Base-by-base conservation (phyloP, 2,797 vertebrate genomes). In the Phaenicophaeus curvirostris region DNA sequence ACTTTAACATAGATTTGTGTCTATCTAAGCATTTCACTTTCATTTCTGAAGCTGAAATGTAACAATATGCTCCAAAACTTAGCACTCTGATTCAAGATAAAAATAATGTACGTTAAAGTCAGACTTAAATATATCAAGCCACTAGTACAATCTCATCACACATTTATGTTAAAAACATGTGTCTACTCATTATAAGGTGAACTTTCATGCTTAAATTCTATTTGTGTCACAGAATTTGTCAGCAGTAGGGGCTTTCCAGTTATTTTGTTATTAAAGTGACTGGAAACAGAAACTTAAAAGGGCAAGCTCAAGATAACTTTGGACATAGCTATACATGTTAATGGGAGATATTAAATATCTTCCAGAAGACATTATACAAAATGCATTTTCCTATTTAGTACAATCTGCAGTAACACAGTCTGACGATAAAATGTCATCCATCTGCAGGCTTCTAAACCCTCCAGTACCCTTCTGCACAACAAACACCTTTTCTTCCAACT, bases 221-320 rank as follows among this genome's bases (percentile, higher is more conserved):
- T n/a, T n/a, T 48, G 68, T 93, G 90, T 94, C 88, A 89, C 11
- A 83, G 61, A 76, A 89, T 90, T 87, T 90, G 63, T 90, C 88
- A 94, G 81, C 86, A 87, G 41, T 76, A 53, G 88, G 93, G 90
- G 69, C 58, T 96, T 96, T 95, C 92, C 94, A 95, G 68, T 28
- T 92, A 84, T 84, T 93, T 94, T 90, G 72, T 82, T 95, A 89
- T 67, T 90, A 61, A 93, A 85, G 39, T 6, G 6, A 95, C 83
- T 61, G 68, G 78, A 92, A 96, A 92, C 2, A 4, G 90, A 96
- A 96, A 95, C 90, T 85, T 92, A 61, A 94, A 96, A 96, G 92
- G 89, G 80, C 78, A 96, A 77, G 78, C 68, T 94, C 75, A 4
- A 90, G 53, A 89, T 83, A 95, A 87, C 72, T 90, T 44, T 61